Evolutionary conservation across 1,140 invertebrate genomes (phyloP).

Genomic region (Lamellibrachia luymesi): DNA sequence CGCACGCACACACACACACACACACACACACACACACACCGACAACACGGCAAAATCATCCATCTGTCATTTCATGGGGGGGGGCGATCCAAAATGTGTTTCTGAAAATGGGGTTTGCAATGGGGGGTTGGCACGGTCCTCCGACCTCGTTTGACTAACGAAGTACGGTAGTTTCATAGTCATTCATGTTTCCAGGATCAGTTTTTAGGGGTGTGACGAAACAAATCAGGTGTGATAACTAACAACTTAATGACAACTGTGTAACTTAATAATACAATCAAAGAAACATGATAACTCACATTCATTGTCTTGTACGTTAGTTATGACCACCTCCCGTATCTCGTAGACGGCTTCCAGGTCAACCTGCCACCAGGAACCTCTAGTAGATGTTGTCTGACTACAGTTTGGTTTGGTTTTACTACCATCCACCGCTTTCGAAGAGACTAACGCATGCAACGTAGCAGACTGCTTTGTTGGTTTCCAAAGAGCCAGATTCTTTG

Average conservation of each 20-base stretch:
- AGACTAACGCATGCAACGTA: neutral
- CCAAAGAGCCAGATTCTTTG: neutral
- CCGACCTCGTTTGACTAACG: neutral
- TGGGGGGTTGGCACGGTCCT: too few species aligned
- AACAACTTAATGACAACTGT: neutral
- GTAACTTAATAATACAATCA: neutral
- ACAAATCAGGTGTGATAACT: too few species aligned
- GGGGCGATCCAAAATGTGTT: too few species aligned
- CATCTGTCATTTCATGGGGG: too few species aligned
- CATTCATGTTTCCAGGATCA: too few species aligned
- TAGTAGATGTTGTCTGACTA: neutral
- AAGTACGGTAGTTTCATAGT: too few species aligned
- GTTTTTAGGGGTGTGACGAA: too few species aligned
- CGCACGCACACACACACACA: too few species aligned
- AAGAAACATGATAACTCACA: neutral
- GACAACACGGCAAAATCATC: too few species aligned
- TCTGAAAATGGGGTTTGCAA: too few species aligned
- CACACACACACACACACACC: too few species aligned
- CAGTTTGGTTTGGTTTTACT: neutral
- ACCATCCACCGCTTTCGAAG: neutral
- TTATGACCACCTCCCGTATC: neutral
- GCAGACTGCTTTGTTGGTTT: neutral
- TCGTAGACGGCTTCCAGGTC: neutral
- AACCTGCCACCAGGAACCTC: neutral
- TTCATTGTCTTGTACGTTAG: neutral